Base-by-base conservation (phyloP, 2,797 vertebrate genomes). In the Rhabdophis nuchalis region DNA sequence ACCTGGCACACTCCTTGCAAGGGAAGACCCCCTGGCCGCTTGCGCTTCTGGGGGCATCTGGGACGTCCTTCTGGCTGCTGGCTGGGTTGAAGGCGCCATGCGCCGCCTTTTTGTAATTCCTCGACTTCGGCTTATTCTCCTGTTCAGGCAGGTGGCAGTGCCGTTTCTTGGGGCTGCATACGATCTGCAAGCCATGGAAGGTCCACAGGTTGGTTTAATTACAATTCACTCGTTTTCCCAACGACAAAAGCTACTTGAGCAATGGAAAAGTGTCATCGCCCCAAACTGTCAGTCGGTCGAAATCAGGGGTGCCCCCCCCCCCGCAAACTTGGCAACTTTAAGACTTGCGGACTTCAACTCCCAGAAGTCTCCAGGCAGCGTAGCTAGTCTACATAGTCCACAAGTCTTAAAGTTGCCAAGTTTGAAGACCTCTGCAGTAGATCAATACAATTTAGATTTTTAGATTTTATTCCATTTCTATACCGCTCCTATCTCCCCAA, bases 1-100 rank as follows among this genome's bases (percentile, higher is more conserved):
- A 98, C 97, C 97, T 97, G 82, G 96, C 96, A 50, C 97, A 97
- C 86, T 97, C 96, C 85, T 93, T 64, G 89, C 97, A 98, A 0
- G 97, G 95, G 91, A 97, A 97, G 2, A 93, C 46, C 1, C 87
- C 91, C 88, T 60, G 93, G 86, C 88, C 27, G 91, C 88, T 93
- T 2, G 91, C 12, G 0, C 87, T 91, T 41, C 93, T 86, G 0
- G 90, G 88, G 0, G 18, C 85, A 27, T 91, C 91, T 0, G 90
- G 91, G 11, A 90, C 88, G 85, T 92, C 88, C 82, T 91, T 93
- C 77, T 90, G 94, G 54, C 82, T 92, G 29, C 92, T 9, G 92
- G 82, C 72, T 5, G 91, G 91, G 61, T 92, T 92, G 57, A 94
- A 89, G 32, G 88, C 54, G 64, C 93, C 52, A 18, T 89, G 57